These are phyloP conservation scores for Hololepta plana DNA, from an alignment of 2,888 invertebrate species.

Conservation along the genomic window DNA sequence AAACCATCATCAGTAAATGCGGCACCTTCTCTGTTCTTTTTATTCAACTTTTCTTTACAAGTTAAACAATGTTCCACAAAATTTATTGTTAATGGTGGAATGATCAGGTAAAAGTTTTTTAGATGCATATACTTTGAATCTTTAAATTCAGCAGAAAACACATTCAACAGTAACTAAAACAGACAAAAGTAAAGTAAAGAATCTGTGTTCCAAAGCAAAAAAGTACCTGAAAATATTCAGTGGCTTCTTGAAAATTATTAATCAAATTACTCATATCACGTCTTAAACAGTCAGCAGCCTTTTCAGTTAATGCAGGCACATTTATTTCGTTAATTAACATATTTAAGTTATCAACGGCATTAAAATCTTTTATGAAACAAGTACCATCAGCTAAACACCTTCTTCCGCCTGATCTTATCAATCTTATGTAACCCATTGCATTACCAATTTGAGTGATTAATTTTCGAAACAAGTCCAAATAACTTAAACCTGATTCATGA, in stretches of 20 bases:
- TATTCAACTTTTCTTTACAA: conserved; percentile 82
- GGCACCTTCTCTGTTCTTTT: conserved; percentile 73
- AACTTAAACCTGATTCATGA: conserved; percentile 65
- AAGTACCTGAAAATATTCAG: conserved; percentile 16
- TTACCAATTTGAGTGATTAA: conserved; percentile 93
- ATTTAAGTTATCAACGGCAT: conserved; percentile 36
- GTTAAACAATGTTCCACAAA: conserved; percentile 85
- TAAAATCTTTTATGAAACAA: conserved; percentile 71
- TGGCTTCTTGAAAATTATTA: conserved; percentile 35
- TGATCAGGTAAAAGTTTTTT: conserved; percentile 79
- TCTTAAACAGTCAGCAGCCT: conserved; percentile 56
- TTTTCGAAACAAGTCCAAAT: conserved; percentile 82
- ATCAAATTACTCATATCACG: conserved; percentile 59
- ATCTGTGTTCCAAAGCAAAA: conserved; percentile 14
- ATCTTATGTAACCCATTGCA: conserved; percentile 88
- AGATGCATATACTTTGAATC: conserved; percentile 77
- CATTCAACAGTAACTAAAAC: conserved; percentile 65
- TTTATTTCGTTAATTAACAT: conserved; percentile 39
- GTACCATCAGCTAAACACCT: conserved; percentile 85
- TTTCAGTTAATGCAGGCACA: conserved; percentile 38
- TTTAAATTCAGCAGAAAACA: conserved; percentile 77
- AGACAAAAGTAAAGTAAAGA: conserved; percentile 6
- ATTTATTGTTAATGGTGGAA: conserved; percentile 87
- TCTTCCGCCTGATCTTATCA: conserved; percentile 84
- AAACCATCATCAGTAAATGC: conserved; percentile 98